Evolutionary conservation across 2,888 invertebrate species (phyloP).

Genomic region (Apamea sordens): DNA sequence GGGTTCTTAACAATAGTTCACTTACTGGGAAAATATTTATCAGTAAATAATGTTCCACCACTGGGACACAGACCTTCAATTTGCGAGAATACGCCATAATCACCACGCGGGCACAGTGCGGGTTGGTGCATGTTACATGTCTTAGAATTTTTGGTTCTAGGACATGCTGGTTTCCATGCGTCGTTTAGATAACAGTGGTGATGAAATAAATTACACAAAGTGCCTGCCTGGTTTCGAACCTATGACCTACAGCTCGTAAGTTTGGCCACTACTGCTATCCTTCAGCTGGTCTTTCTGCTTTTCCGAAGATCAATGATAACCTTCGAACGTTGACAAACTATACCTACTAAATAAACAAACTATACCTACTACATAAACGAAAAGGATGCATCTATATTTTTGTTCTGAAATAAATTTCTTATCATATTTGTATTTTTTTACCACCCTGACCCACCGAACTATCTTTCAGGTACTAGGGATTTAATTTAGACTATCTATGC

Average conservation of each 20-base stretch:
- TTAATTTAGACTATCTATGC: neutral
- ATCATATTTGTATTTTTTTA: neutral
- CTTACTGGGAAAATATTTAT: no score
- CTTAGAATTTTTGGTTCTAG: no score
- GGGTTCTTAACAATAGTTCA: no score
- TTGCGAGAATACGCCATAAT: neutral
- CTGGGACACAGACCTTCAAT: neutral
- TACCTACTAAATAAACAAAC: neutral
- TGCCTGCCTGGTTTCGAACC: neutral
- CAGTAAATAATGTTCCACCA: no score
- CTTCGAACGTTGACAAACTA: neutral
- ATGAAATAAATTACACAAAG: neutral
- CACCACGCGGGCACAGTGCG: neutral
- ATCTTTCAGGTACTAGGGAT: neutral
- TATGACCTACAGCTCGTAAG: neutral
- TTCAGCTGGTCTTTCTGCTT: neutral
- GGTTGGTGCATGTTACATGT: no score
- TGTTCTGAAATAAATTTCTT: neutral
- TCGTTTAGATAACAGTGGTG: neutral
- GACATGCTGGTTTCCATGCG: neutral
- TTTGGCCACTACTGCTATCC: neutral
- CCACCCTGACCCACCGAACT: no score
- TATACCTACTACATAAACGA: neutral
- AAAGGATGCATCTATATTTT: neutral
- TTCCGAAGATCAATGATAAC: neutral